These are phyloP conservation scores for Chloroceryle amazona DNA, from an alignment of 2,797 vertebrate genomes.

Conservation along the genomic window DNA sequence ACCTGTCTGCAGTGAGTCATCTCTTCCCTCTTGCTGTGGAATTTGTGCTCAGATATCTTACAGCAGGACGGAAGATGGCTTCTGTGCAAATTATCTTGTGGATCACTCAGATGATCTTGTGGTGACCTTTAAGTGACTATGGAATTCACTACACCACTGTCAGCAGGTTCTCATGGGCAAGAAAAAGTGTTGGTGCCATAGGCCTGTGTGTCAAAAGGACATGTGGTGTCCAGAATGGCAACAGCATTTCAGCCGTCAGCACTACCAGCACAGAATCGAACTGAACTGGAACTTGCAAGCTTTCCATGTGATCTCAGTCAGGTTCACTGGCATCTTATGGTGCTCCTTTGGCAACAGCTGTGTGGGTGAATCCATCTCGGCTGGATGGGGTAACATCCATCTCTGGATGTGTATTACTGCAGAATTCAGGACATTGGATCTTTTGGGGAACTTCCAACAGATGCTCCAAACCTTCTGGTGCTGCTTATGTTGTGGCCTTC, in stretches of 20 bases:
- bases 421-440: neutral
- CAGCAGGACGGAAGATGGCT: neutral
- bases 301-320: neutral
- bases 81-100: neutral
- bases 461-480: neutral
- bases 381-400: neutral
- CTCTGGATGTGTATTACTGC: neutral
- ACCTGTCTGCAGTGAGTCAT: neutral
- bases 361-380: neutral
- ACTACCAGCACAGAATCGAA: neutral
- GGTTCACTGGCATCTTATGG: neutral
- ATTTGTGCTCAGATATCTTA: neutral
- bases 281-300: neutral
- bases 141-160: neutral
- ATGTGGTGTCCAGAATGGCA: neutral
- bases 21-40: neutral
- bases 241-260: neutral
- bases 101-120: neutral
- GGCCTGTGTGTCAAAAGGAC: neutral
- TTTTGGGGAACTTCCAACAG: conserved; percentile 1
- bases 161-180: neutral
- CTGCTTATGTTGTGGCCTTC: neutral
- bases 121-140: neutral
- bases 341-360: neutral
- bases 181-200: neutral